Base-by-base conservation (phyloP, 2,888 invertebrate genomes). In the Octodonta nipae region DNA sequence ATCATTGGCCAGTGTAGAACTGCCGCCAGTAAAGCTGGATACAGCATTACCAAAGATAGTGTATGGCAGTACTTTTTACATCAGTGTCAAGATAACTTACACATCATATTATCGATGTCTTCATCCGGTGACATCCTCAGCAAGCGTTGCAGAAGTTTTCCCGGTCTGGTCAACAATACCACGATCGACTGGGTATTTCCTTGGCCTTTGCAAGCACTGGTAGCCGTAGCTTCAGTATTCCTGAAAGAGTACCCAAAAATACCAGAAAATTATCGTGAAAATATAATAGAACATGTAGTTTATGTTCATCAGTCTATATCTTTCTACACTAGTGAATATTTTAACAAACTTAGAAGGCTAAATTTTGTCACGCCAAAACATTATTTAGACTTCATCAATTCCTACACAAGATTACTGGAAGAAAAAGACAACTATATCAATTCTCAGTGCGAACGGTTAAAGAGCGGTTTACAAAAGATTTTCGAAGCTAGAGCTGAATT, bases 111-210 rank as follows among this genome's bases (percentile, higher is more conserved):
- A 10, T 80, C 84, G 1, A 89, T 92, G 89, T 87, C 86, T 3
- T 87, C 89, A 0, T 71, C 84, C 2, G 82, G 87, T 0, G 88
- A 89, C 36, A 68, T 75, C 4, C 63, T 92, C 10, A 72, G 88
- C 28, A 85, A 78, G 47, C 70, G 85, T 11, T 91, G 91, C 52
- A 72, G 89, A 42, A 88, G 78, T 63, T 92, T 91, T 61, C 92
- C 92, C 0, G 89, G 89, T 1, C 65, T 92, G 28, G 87, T 92
- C 22, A 91, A 88, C 54, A 87, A 86, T 54, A 85, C 88, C 0
- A 85, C 82, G 22, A 88, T 92, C 41, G 88, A 92, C 59, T 92
- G 91, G 91, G 77, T 89, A 55, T 88, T 85, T 60, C 80, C 89
- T 0, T 92, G 92, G 92, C 89, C 92, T 0, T 72, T 79, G 42